Percentiles rank a stretch among this genome's conserved stretches.
phyloP scores from a whole-genome alignment of 2,888 invertebrate species.

The Leptinotarsa peninsularis region DNA sequence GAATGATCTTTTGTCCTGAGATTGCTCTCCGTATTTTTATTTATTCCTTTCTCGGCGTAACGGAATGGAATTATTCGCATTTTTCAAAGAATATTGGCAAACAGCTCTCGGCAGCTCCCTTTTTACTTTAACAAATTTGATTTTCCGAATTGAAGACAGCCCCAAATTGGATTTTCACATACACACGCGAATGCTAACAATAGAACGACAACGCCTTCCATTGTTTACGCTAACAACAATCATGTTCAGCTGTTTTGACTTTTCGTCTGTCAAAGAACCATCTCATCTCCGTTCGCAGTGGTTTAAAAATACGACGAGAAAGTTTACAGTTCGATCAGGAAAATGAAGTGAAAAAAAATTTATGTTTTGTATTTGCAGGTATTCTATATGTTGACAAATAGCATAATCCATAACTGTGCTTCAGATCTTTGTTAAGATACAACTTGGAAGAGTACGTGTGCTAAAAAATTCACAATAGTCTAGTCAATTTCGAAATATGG shows the following conservation, averaged over 20 bases:
- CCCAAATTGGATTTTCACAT: slow-evolving; percentile 30
- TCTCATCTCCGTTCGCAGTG: neutral
- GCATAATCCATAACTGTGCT: no score
- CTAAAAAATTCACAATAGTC: no score
- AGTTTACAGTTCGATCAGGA: no score
- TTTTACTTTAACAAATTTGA: slow-evolving; percentile 26
- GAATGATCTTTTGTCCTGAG: neutral
- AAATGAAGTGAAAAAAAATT: no score
- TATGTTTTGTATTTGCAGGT: no score
- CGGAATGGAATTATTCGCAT: slow-evolving; percentile 24
- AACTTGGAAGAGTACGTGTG: no score
- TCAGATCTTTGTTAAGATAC: no score
- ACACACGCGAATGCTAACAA: slow-evolving; percentile 22
- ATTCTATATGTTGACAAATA: no score
- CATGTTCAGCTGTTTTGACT: slow-evolving; percentile 23
- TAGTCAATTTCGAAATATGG: no score
- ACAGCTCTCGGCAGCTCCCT: slow-evolving; percentile 10
- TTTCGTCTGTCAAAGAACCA: slow-evolving; percentile 5
- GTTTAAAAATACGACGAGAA: no score
- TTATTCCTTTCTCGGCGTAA: slow-evolving; percentile 1
- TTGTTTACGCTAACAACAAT: slow-evolving; percentile 22
- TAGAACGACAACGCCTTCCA: slow-evolving; percentile 5
- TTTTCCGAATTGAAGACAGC: slow-evolving; percentile 29
- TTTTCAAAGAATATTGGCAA: slow-evolving; percentile 20
- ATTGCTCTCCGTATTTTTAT: neutral